A percentile compares a stretch with the other conserved stretches of the same genome.
phyloP scores from a whole-genome alignment of 2,797 vertebrate species.

The Sebastes jordani region DNA sequence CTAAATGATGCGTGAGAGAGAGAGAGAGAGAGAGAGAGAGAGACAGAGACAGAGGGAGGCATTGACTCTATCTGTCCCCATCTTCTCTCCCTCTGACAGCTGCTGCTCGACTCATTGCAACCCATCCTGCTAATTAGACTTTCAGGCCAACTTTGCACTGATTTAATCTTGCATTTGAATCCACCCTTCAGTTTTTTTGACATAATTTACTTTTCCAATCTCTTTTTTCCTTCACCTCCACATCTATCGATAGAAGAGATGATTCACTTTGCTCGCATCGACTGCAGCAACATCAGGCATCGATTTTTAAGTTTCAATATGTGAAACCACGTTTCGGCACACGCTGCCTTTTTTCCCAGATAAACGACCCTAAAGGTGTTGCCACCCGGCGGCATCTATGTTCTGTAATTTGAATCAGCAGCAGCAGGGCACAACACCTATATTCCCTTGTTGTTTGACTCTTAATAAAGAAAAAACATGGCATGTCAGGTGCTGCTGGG shows the following conservation, averaged over 20 bases:
- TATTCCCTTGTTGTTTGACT: too few relatives aligned
- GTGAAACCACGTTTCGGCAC: not conserved
- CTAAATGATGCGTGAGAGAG: not conserved
- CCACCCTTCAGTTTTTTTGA: not conserved
- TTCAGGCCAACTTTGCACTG: constrained; percentile 20
- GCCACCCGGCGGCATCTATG: not conserved
- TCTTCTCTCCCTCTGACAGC: constrained; percentile 16
- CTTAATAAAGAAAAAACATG: too few relatives aligned
- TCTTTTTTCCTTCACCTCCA: not conserved
- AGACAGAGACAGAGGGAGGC: not conserved
- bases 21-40: too few relatives aligned
- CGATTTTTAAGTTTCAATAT: not conserved
- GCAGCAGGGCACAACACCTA: not conserved
- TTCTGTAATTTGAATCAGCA: not conserved
- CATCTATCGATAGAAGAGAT: not conserved
- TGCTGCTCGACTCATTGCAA: constrained; percentile 32
- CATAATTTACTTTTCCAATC: not conserved
- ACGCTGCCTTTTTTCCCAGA: not conserved
- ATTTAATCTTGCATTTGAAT: constrained; percentile 24
- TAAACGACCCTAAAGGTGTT: not conserved
- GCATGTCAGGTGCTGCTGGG: not conserved
- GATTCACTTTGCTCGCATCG: not conserved
- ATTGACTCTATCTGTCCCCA: constrained; percentile 11
- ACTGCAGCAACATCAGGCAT: not conserved
- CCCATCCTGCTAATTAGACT: constrained; percentile 41